Conservation (phyloP, 2,888 invertebrate species). For the Lasioglossum villosulum region DNA sequence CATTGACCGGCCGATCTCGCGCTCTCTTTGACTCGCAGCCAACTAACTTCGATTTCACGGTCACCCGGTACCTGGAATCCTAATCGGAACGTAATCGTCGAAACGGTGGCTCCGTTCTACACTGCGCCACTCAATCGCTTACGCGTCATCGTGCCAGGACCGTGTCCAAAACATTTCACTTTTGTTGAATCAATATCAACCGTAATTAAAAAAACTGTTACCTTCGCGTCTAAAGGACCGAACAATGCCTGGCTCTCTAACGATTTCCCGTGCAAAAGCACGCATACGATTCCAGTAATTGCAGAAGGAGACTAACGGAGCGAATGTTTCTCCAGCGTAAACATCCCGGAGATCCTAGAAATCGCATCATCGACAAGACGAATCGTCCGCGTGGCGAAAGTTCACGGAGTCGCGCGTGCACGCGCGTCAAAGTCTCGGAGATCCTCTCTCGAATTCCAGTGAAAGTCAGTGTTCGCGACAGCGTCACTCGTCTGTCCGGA, state of each 20-base stretch:
- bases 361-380: neutral
- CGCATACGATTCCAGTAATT: neutral
- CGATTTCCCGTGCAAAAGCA: neutral
- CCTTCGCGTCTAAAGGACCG: too few relatives aligned
- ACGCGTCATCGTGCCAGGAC: neutral
- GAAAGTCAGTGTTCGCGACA: slow-evolving; percentile 26
- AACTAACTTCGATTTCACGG: slow-evolving; percentile 67
- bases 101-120: slow-evolving; percentile 26
- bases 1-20: slow-evolving; percentile 37
- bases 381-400: neutral
- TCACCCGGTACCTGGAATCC: slow-evolving; percentile 60
- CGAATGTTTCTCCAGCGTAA: neutral
- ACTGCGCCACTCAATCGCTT: neutral
- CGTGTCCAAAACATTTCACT: neutral
- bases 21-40: slow-evolving; percentile 62
- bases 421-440: neutral
- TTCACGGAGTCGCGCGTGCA: slow-evolving; percentile 8
- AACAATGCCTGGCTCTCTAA: neutral
- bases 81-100: slow-evolving; percentile 51
- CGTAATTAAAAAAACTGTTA: too few relatives aligned
- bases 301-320: neutral
- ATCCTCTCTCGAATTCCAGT: slow-evolving; percentile 15
- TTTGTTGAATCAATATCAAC: too few relatives aligned
- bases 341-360: neutral
- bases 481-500: neutral